Evolutionary conservation across 2,888 invertebrate species (phyloP), one percentile per base, ranked within the genome.

Genomic region (Heteromurus nitidus): DNA sequence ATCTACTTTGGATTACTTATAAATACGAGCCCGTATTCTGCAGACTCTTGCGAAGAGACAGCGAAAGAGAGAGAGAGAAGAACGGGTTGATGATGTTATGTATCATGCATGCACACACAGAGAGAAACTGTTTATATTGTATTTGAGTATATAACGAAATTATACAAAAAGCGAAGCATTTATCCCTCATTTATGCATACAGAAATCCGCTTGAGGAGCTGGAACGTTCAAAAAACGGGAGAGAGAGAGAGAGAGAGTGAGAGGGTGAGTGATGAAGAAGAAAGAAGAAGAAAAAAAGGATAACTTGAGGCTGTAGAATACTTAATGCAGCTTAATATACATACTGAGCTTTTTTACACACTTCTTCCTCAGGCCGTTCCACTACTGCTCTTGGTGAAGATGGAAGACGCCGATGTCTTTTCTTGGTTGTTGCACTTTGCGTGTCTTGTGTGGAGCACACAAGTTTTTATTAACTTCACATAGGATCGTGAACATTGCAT

Each of bases 301-400:
- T 70, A 42, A 58, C 58, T 70, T 70, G 70, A 42, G 70, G 70
- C 42, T 42, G 60, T 28, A 30, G 72, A 62, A 72, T 72, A 62
- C 28, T 72, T 62, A 30, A 60, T 62, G 72, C 60, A 70, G 58
- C 58, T 44, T 70, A 58, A 72, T 72, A 64, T 47, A 60, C 47
- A 72, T 44, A 20, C 44, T 42, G 44, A 60, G 70, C 60, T 72
- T 60, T 28, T 72, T 72, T 36, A 72, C 72, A 72, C 60, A 72
- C 72, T 72, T 72, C 72, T 72, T 72, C 72, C 72, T 62, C 60
- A 28, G 60, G 60, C 60, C 72, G 44, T 28, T 72, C 62, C n/a
- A 60, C 60, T n/a, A 20, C 24, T 72, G 31, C 36, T 44, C 30
- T 30, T 26, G 55, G 30, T 62, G 30, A 62, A 36, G 28, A 53